A percentile compares a stretch with the other conserved stretches of the same genome.
Evolutionary conservation across 23 tunicate species (phyloP).

Genomic region (Diplosoma virens): DNA sequence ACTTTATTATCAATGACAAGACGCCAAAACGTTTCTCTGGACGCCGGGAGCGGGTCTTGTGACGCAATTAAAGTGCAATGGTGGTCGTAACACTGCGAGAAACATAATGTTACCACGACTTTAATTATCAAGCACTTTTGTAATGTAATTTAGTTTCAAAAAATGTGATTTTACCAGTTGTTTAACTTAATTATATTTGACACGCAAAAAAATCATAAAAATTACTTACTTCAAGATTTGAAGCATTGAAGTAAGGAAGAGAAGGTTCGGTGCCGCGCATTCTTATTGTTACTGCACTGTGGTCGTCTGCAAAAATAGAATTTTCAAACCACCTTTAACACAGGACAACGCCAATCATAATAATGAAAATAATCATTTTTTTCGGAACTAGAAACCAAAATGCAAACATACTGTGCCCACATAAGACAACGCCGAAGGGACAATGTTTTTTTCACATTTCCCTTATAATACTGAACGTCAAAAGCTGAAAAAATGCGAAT

Average conservation of each 20-base stretch:
- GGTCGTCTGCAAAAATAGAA: constrained; percentile 83
- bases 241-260: constrained; percentile 72
- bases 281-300: constrained; percentile 69
- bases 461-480: too few relatives aligned
- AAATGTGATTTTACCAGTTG: neutral
- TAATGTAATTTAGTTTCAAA: neutral
- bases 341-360: neutral
- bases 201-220: neutral
- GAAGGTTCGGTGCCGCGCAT: constrained; percentile 68
- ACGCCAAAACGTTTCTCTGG: constrained; percentile 85
- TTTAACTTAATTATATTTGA: neutral
- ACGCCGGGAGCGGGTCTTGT: constrained; percentile 60
- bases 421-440: too few relatives aligned
- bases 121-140: too few relatives aligned
- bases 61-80: constrained; percentile 56
- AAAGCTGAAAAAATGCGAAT: too few relatives aligned
- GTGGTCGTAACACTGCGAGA: constrained; percentile 66
- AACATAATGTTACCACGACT: neutral
- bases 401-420: too few relatives aligned
- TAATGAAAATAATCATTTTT: too few relatives aligned
- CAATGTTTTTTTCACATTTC: too few relatives aligned
- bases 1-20: constrained; percentile 79
- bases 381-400: too few relatives aligned
- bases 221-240: constrained; percentile 39
- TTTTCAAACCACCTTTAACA: too few relatives aligned